Evolutionary conservation across 2,888 invertebrate genomes (phyloP).

Genomic region (Drosophila greeni): DNA sequence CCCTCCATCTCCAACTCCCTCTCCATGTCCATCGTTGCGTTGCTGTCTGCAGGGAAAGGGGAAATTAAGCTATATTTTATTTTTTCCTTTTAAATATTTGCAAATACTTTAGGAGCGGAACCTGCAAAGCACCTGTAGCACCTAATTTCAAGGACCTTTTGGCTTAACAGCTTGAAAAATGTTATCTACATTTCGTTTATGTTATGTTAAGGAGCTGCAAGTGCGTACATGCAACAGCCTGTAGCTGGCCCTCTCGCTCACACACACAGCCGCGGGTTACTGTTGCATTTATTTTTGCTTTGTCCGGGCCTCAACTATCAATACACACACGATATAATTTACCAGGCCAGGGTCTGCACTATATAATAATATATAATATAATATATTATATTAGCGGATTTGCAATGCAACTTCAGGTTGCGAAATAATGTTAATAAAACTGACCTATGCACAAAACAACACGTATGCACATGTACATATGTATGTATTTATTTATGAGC

Average conservation of each 20-base stretch:
- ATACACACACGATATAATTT: slow-evolving; percentile 5
- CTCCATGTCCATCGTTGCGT: slow-evolving; percentile 23
- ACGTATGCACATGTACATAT: background rate
- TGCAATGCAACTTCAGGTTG: background rate
- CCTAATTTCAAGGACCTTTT: background rate
- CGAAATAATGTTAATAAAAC: background rate
- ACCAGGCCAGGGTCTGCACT: slow-evolving; percentile 2
- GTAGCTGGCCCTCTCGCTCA: background rate
- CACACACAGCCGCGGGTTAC: background rate
- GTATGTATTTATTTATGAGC: background rate
- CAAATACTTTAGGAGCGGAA: background rate
- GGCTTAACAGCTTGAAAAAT: background rate
- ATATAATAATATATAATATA: too few species aligned
- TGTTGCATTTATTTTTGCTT: slow-evolving; percentile 29
- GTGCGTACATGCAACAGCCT: slow-evolving; percentile 4
- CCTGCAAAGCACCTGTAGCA: slow-evolving; percentile 1
- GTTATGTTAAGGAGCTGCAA: background rate
- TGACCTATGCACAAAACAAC: slow-evolving; percentile 1
- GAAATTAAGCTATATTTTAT: background rate
- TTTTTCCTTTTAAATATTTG: background rate
- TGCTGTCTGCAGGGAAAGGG: background rate
- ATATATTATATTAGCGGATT: background rate
- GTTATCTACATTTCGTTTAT: background rate
- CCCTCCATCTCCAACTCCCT: slow-evolving; percentile 24
- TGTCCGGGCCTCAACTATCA: slow-evolving; percentile 34